Base-by-base conservation (phyloP, 2,888 invertebrate genomes). In the Thera obeliscata region DNA sequence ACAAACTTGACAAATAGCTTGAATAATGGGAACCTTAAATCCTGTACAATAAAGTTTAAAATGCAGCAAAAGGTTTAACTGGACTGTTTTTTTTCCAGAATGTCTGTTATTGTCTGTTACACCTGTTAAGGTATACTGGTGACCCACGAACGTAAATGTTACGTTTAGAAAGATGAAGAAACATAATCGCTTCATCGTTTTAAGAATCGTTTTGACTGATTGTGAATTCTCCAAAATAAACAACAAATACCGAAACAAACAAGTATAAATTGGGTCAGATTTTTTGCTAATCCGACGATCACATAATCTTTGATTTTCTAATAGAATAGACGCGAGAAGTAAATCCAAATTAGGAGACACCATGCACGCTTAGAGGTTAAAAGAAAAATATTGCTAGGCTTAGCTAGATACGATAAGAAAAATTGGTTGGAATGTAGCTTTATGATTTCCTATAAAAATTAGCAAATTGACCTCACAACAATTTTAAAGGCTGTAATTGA, bases 121-220 rank as follows among this genome's bases (percentile, higher is more conserved):
- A 74, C 74, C 73, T 75, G 74, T 73, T 67, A 66, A 61, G 49
- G 62, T 70, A 60, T 56, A 59, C 52, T 61, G 65, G 69, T 64
- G 69, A 71, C 59, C 69, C 56, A 69, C 72, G 64, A 71, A 72
- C 70, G 61, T 64, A 52, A 52, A 2, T 66, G 69, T 67, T 65
- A 56, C 56, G 56, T 62, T 67, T 57, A 41, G 48, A 56, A 62
- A 54, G 6, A 68, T 71, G 56, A 66, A 22, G 69, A 66, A 4
- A 61, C 69, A 36, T 22, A 12, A 50, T 38, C 46, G 55, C 55
- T n/a, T n/a, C 3, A 54, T 35, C 36, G 2, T 54, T 54, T 35
- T 54, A 54, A 3, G 33, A 54, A 9, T 33, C 2, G 54, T 35
- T 54, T 11, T 38, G 38, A 38, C 3, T 38, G 38, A 38, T 38